These are phyloP conservation scores for Pempheris klunzingeri DNA, from an alignment of 2,797 vertebrate genomes.

Conservation along the genomic window DNA sequence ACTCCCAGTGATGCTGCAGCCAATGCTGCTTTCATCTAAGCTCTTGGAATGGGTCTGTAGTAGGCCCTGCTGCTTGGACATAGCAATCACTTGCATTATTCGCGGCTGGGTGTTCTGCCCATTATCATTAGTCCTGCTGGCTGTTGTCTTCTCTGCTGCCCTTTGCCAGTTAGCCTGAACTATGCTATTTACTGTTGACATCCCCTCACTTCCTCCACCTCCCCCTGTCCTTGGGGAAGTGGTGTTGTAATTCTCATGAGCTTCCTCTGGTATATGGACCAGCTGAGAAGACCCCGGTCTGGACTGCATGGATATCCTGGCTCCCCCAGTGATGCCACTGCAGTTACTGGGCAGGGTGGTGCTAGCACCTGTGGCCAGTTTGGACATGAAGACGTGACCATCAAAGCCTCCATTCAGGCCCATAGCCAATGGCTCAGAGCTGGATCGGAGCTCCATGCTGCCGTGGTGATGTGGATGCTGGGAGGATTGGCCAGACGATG, in stretches of 20 bases:
- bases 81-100: conserved; percentile 97
- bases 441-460: conserved; percentile 92
- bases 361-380: conserved; percentile 83
- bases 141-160: conserved; percentile 92
- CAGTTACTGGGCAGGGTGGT: conserved; percentile 91
- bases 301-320: conserved; percentile 92
- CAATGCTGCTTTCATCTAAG: conserved; percentile 89
- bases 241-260: conserved; percentile 88
- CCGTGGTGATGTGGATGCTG: conserved; percentile 87
- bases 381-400: conserved; percentile 73
- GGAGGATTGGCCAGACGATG: conserved; percentile 66
- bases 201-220: conserved; percentile 44
- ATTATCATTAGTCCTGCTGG: conserved; percentile 86
- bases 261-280: conserved; percentile 98
- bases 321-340: conserved; percentile 91
- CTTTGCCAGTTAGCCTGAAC: conserved; percentile 94
- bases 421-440: conserved; percentile 89
- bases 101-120: conserved; percentile 86
- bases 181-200: conserved; percentile 60
- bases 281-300: conserved; percentile 96
- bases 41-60: conserved; percentile 94
- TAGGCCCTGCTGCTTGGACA: conserved; percentile 98
- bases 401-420: conserved; percentile 91
- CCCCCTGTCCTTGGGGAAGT: conserved; percentile 87
- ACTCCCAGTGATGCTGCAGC: conserved; percentile 86